Evolutionary conservation across 2,888 invertebrate species (phyloP).

Genomic region (Sabatieria punctata): DNA sequence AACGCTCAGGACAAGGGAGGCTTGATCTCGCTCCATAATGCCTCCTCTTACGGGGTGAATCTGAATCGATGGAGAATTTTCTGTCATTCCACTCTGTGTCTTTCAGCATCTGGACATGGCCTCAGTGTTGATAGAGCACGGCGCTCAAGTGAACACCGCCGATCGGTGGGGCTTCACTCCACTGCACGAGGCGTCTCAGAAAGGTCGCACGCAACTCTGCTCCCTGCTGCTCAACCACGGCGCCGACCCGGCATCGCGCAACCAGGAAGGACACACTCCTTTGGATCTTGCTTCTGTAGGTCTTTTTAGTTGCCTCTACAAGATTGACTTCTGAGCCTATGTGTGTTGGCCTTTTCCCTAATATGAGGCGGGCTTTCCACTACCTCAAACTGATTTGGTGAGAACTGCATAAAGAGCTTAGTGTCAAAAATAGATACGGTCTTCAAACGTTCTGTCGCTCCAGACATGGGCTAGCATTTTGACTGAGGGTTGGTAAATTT

Average conservation of each 20-base stretch:
- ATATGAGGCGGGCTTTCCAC: too few species aligned
- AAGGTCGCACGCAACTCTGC: constrained; percentile 64
- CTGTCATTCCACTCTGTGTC: too few species aligned
- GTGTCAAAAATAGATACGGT: too few species aligned
- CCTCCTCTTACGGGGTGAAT: constrained; percentile 74
- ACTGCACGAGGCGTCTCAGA: constrained; percentile 47
- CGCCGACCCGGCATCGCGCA: constrained; percentile 82
- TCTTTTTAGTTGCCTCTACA: constrained; percentile 8
- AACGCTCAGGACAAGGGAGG: constrained; percentile 77
- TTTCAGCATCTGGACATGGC: constrained; percentile 70
- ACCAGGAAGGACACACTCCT: constrained; percentile 87
- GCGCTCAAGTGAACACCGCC: constrained; percentile 83
- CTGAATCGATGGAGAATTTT: too few species aligned
- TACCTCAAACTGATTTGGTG: too few species aligned
- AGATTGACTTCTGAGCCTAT: not conserved
- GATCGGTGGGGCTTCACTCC: constrained; percentile 88
- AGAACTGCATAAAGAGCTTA: too few species aligned
- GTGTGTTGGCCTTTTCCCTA: too few species aligned
- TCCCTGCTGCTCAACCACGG: constrained; percentile 73
- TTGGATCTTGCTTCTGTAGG: constrained; percentile 59
- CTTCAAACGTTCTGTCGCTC: too few species aligned
- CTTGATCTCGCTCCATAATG: constrained; percentile 81
- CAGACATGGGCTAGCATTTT: too few species aligned
- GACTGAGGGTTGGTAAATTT: too few species aligned
- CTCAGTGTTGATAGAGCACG: constrained; percentile 71